A percentile compares a stretch with the other conserved stretches of the same genome.
These are phyloP conservation scores for Neoascia interrupta DNA, from an alignment of 2,888 invertebrate species.

Conservation along the genomic window DNA sequence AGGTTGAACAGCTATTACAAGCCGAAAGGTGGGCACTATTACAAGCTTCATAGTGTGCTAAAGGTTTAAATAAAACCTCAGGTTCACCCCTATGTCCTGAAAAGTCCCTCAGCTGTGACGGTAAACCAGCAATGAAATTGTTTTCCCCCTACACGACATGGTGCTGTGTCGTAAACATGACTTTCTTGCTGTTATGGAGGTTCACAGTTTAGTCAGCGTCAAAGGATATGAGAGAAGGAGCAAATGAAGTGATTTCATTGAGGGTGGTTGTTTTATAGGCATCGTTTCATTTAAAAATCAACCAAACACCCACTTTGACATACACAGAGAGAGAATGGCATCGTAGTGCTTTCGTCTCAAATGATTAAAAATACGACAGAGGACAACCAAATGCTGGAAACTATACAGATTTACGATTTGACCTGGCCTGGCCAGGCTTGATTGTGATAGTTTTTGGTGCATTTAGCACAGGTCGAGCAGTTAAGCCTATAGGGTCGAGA, in stretches of 20 bases:
- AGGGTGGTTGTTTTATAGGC: constrained; percentile 46
- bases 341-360: too few relatives aligned
- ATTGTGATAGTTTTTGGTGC: too few relatives aligned
- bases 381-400: too few relatives aligned
- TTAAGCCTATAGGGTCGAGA: too few relatives aligned
- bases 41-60: constrained; percentile 55
- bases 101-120: not conserved
- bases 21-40: too few relatives aligned
- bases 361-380: too few relatives aligned
- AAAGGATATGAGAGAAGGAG: not conserved
- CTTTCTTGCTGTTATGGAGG: constrained; percentile 45
- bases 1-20: too few relatives aligned
- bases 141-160: constrained; percentile 42
- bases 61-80: constrained; percentile 52
- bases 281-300: constrained; percentile 49
- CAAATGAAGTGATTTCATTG: constrained; percentile 14
- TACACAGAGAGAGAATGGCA: too few relatives aligned
- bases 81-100: constrained; percentile 25
- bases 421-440: too few relatives aligned
- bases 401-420: too few relatives aligned
- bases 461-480: too few relatives aligned
- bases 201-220: not conserved
- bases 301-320: constrained; percentile 53
- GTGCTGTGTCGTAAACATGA: constrained; percentile 43
- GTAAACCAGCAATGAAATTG: constrained; percentile 43